Evolutionary conservation across 2,888 invertebrate species (phyloP).

Genomic region (Leptopilina drosophilae): DNA sequence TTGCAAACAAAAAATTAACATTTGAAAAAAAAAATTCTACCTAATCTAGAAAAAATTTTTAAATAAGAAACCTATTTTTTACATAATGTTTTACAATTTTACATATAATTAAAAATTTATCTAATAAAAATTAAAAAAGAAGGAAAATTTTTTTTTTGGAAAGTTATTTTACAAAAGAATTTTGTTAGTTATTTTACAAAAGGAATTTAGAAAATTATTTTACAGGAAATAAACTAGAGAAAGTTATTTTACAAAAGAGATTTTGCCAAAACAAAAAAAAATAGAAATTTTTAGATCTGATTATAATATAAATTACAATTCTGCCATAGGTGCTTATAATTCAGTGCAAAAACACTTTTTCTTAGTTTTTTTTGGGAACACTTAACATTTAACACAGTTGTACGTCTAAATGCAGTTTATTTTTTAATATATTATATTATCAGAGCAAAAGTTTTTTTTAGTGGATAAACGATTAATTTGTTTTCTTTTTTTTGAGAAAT

Average conservation of each 20-base stretch:
- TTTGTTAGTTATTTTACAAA: constrained; percentile 1
- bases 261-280: background rate
- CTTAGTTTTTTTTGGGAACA: constrained; percentile 51
- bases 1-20: no score
- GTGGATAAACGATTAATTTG: constrained; percentile 19
- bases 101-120: background rate
- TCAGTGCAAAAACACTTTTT: constrained; percentile 52
- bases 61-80: no score
- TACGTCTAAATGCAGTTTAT: constrained; percentile 62
- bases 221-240: background rate
- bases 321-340: constrained; percentile 43
- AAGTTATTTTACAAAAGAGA: constrained; percentile 3
- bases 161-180: background rate
- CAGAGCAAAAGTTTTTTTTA: constrained; percentile 21
- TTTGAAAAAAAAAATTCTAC: no score
- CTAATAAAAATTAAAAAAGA: background rate
- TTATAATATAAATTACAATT: constrained; percentile 33
- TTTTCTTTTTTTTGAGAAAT: background rate
- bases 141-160: background rate
- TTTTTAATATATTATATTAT: constrained; percentile 53
- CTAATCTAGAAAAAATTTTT: no score
- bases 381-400: constrained; percentile 53
- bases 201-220: background rate
- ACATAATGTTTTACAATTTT: background rate
- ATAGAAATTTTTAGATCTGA: constrained; percentile 16